Evolutionary conservation across 2,888 invertebrate genomes (phyloP).

Genomic region (Masnerella sp.): DNA sequence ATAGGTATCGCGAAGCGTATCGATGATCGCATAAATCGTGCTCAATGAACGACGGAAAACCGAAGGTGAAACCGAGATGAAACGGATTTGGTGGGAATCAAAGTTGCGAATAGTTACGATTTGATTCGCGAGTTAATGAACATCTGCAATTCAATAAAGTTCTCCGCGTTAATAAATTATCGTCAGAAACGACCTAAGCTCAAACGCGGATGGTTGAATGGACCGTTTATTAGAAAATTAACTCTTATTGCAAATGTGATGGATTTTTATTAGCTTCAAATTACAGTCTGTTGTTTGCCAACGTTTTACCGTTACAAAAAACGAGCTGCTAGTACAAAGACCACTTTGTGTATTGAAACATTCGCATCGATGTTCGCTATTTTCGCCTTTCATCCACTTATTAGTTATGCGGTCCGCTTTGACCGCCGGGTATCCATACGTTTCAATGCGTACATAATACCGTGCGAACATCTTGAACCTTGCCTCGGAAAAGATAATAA

Average conservation of each 20-base stretch:
- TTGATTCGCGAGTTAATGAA: constrained; percentile 24
- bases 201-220: constrained; percentile 18
- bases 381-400: constrained; percentile 50
- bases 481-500: constrained; percentile 50
- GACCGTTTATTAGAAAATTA: constrained; percentile 22
- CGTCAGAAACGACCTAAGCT: constrained; percentile 1
- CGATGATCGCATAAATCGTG: constrained; percentile 36
- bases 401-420: constrained; percentile 44
- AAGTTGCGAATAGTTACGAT: constrained; percentile 1
- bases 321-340: constrained; percentile 11
- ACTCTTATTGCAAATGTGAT: constrained; percentile 19
- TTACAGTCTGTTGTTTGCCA: constrained; percentile 27
- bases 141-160: constrained; percentile 20
- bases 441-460: constrained; percentile 54
- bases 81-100: constrained; percentile 18
- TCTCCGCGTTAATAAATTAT: constrained; percentile 8
- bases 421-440: constrained; percentile 49
- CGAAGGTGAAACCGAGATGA: constrained; percentile 16
- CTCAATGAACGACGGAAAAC: constrained; percentile 18
- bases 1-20: constrained; percentile 16
- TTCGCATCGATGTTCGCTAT: constrained; percentile 41
- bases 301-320: constrained; percentile 10
- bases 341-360: constrained; percentile 29
- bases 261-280: constrained; percentile 31
- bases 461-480: constrained; percentile 63